Evolutionary conservation across 2,113 vertebrate species (phyloP).

Genomic region (Astatotilapia flaviijosephi): DNA sequence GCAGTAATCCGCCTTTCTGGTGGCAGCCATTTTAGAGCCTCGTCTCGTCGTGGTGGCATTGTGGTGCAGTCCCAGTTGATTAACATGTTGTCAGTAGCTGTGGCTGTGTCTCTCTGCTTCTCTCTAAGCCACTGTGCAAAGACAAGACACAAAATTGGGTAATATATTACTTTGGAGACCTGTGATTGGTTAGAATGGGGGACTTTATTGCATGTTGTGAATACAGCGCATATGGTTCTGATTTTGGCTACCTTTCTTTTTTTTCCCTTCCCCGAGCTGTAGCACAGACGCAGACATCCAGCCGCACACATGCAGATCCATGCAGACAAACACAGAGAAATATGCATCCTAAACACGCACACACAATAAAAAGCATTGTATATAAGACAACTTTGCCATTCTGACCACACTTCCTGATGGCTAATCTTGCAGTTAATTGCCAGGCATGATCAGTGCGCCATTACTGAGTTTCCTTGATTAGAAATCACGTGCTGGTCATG

Average conservation of each 20-base stretch:
- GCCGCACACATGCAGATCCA: conserved; percentile 11
- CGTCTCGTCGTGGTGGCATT: conserved; percentile 31
- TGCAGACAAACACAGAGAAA: not conserved
- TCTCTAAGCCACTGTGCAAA: conserved; percentile 34
- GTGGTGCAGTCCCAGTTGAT: conserved; percentile 41
- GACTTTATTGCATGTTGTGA: conserved; percentile 51
- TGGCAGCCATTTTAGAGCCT: conserved; percentile 42
- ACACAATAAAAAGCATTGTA: not conserved
- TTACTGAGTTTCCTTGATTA: conserved; percentile 20
- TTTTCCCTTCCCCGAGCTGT: not conserved
- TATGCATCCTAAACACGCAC: not conserved
- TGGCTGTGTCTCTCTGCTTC: conserved; percentile 9
- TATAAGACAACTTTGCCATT: not conserved
- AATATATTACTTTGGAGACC: conserved; percentile 49
- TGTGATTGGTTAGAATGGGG: conserved; percentile 27
- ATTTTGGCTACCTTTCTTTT: conserved; percentile 33
- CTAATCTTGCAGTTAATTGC: conserved; percentile 31
- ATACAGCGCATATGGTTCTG: conserved; percentile 47
- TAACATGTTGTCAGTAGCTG: conserved; percentile 46
- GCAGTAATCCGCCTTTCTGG: not conserved
- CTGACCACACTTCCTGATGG: conserved; percentile 16
- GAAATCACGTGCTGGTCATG: conserved; percentile 10
- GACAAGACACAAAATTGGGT: conserved; percentile 57
- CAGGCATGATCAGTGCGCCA: not conserved
- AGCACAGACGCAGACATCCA: conserved; percentile 4